phyloP scores from a whole-genome alignment of 2,888 invertebrate species.

The Gnatocerus cornutus region DNA sequence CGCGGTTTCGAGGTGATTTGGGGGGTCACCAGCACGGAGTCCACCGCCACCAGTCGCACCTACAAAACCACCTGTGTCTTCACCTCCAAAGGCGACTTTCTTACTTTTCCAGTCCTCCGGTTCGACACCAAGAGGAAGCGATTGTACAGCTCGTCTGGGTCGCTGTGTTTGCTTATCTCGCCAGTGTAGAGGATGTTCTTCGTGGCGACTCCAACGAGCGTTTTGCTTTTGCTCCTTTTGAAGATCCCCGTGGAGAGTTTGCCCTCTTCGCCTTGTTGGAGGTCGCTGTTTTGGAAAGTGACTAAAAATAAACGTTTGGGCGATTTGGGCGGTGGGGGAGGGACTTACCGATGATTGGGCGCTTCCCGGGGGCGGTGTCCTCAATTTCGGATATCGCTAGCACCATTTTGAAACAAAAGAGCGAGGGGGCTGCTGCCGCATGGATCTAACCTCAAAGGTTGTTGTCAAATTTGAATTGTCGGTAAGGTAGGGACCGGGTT shows the following conservation, averaged over 20 bases:
- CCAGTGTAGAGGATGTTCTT: slow-evolving; percentile 62
- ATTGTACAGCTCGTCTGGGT: slow-evolving; percentile 58
- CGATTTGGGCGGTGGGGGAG: not conserved
- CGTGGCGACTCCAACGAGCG: slow-evolving; percentile 57
- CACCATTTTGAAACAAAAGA: slow-evolving; percentile 11
- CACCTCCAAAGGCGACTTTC: not conserved
- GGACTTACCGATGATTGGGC: slow-evolving; percentile 28
- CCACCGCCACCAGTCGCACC: slow-evolving; percentile 56
- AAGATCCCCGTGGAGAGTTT: slow-evolving; percentile 58
- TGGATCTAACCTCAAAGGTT: not conserved
- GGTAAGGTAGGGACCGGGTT: not conserved
- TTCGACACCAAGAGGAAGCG: slow-evolving; percentile 62
- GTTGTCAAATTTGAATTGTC: not conserved
- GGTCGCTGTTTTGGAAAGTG: slow-evolving; percentile 62
- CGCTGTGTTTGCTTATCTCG: slow-evolving; percentile 41
- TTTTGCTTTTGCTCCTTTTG: slow-evolving; percentile 52
- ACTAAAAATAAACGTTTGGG: slow-evolving; percentile 53
- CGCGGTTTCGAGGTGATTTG: slow-evolving; percentile 24
- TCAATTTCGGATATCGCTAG: slow-evolving; percentile 24
- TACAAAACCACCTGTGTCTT: slow-evolving; percentile 47
- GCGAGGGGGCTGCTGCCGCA: too few relatives aligned
- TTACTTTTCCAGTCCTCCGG: slow-evolving; percentile 62
- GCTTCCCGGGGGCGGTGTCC: slow-evolving; percentile 12
- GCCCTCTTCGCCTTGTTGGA: slow-evolving; percentile 55
- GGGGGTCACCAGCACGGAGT: slow-evolving; percentile 56